phyloP scores from a whole-genome alignment of 2,888 invertebrate species.

The Matsumyia berberina region DNA sequence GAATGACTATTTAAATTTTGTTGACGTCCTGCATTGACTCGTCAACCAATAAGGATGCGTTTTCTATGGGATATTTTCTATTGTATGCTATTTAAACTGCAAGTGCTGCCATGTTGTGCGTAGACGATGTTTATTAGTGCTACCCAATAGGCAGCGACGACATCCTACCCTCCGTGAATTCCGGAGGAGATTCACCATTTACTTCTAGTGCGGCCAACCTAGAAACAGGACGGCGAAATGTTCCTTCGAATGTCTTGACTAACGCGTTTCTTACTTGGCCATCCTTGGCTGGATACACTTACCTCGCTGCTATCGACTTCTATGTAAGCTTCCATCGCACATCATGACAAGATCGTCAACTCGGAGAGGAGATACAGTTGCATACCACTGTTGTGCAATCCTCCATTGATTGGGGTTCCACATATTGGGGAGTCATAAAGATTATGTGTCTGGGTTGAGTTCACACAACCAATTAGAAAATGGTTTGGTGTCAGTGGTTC shows the following conservation, averaged over 20 bases:
- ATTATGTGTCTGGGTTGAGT: neutral
- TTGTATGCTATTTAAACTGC: no score
- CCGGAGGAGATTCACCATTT: constrained; percentile 12
- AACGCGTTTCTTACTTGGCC: constrained; percentile 66
- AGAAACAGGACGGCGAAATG: constrained; percentile 56
- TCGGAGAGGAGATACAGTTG: constrained; percentile 20
- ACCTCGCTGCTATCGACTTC: constrained; percentile 63
- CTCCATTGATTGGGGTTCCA: neutral
- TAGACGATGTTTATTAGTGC: no score
- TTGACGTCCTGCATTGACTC: no score
- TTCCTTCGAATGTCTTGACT: constrained; percentile 41
- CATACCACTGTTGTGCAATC: constrained; percentile 1
- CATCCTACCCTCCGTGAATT: constrained; percentile 25
- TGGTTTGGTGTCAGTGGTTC: no score
- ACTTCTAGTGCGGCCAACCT: constrained; percentile 61
- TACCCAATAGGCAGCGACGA: no score
- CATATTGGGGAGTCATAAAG: neutral
- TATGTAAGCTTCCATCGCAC: constrained; percentile 43
- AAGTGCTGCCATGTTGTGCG: no score
- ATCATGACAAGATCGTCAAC: constrained; percentile 47
- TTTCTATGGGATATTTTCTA: no score
- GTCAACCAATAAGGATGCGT: no score
- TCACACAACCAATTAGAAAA: no score
- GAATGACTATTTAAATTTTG: no score
- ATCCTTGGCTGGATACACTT: constrained; percentile 45